Percentiles rank a stretch among this genome's conserved stretches.
Conservation (phyloP, 2,888 invertebrate genomes). For the Erebia palarica region DNA sequence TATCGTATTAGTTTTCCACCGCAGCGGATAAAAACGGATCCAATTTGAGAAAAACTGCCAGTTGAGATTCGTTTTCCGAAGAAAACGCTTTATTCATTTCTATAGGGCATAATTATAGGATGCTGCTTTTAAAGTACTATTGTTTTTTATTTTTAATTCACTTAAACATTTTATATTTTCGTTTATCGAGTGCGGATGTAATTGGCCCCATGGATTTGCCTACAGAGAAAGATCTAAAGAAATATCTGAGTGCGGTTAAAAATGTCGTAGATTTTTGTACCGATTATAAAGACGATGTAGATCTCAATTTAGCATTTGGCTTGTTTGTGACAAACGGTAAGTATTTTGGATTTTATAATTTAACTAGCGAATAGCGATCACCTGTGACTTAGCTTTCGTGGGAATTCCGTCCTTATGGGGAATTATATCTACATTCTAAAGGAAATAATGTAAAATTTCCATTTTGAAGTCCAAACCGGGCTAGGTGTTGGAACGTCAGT, state of each 20-base stretch:
- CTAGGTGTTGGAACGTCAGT: too few relatives aligned
- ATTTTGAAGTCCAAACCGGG: too few relatives aligned
- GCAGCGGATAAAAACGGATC: constrained; percentile 30
- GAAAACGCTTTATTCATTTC: constrained; percentile 10
- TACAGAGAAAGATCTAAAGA: constrained; percentile 46
- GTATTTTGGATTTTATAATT: constrained; percentile 18
- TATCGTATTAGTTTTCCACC: constrained; percentile 11
- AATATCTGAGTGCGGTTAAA: constrained; percentile 50
- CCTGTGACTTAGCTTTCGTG: too few relatives aligned
- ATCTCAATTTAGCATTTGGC: constrained; percentile 57
- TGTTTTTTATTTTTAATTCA: not conserved
- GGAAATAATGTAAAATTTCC: too few relatives aligned
- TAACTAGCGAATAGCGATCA: too few relatives aligned
- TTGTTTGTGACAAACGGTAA: constrained; percentile 61
- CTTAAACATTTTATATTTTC: constrained; percentile 8
- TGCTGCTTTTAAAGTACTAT: constrained; percentile 6
- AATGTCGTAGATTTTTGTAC: constrained; percentile 47
- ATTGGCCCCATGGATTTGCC: constrained; percentile 42
- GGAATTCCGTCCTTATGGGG: too few relatives aligned
- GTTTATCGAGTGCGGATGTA: constrained; percentile 8
- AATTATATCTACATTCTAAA: too few relatives aligned
- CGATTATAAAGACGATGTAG: constrained; percentile 48
- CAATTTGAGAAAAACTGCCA: constrained; percentile 27
- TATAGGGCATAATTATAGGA: not conserved
- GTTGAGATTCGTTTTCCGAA: constrained; percentile 24